Conservation (phyloP, 2,113 vertebrate genomes). For the rat (Rattus norvegicus) region GRCr8 NC_086032.1:107668001-107668500, state of each 20-base stretch:
- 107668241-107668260: constrained; percentile 4
- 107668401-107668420: neutral
- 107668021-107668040: neutral
- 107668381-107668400: neutral
- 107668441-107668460: neutral
- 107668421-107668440: constrained; percentile 19
- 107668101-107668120: constrained; percentile 37
- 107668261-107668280: constrained; percentile 6
- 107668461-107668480: neutral
- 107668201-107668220: neutral
- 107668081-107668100: neutral
- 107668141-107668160: neutral
- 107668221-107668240: constrained; percentile 6
- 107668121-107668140: neutral
- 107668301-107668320: neutral
- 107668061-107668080: neutral
- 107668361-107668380: neutral
- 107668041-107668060: constrained; percentile 27
- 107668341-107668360: neutral
- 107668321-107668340: neutral
- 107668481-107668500: neutral
- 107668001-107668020: constrained; percentile 6
- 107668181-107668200: constrained; percentile 17
- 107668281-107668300: neutral
- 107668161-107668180: neutral